Evolutionary conservation across 2,113 vertebrate genomes (phyloP).

Genomic region (Gobio gobio): DNA sequence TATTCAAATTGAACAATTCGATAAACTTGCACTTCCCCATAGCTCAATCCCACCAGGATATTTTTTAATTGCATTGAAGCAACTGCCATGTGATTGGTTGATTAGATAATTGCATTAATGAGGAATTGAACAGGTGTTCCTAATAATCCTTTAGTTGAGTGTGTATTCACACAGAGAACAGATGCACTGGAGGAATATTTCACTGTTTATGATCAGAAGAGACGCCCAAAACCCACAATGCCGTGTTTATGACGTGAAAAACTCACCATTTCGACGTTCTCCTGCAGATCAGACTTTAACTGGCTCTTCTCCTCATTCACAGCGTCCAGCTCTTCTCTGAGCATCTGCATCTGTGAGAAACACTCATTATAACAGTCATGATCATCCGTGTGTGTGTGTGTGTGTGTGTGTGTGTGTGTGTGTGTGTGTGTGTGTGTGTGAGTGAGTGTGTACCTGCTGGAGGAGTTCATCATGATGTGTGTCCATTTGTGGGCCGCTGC

Average conservation of each 20-base stretch:
- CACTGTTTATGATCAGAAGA: no score
- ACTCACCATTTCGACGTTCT: slow-evolving; percentile 65
- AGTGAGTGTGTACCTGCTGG: slow-evolving; percentile 31
- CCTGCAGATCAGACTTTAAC: slow-evolving; percentile 65
- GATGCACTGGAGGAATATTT: accelerated
- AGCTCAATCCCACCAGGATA: no score
- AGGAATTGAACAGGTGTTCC: no score
- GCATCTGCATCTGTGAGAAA: slow-evolving; percentile 33
- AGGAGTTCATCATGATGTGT: slow-evolving; percentile 27
- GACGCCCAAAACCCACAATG: no score
- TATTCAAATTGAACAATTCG: no score
- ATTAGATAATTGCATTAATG: no score
- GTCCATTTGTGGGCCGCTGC: neutral
- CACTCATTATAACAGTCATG: neutral
- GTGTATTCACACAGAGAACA: no score
- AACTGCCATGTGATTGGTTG: no score
- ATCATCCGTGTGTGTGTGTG: neutral
- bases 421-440: neutral
- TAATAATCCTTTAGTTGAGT: no score
- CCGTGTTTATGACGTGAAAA: no score
- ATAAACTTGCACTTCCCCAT: no score
- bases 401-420: neutral
- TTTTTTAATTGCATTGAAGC: no score
- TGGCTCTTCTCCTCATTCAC: slow-evolving; percentile 61
- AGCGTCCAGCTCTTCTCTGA: slow-evolving; percentile 61